Base-by-base conservation (phyloP, 2,888 invertebrate species). In the Pristionchus entomophagus region DNA sequence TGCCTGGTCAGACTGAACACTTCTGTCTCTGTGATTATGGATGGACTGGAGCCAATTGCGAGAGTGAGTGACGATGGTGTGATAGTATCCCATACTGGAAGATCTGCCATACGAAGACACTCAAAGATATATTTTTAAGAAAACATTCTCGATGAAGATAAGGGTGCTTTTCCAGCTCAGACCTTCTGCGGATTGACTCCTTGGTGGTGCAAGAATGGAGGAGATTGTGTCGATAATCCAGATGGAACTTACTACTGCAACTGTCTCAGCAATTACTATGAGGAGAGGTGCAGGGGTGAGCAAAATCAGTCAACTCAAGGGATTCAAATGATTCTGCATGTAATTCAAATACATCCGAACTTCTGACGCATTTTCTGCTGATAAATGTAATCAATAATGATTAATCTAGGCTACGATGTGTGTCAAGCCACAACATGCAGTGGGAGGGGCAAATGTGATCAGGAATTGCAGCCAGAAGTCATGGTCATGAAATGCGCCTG, bases 131-230 rank as follows among this genome's bases (percentile, higher is more conserved):
- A n/a, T n/a, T n/a, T n/a, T n/a, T n/a, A n/a, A n/a, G n/a, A n/a
- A n/a, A n/a, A n/a, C n/a, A n/a, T n/a, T n/a, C n/a, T n/a, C n/a
- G n/a, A 14, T 14, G n/a, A 59, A 62, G 12, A 62, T 0, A 1
- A 10, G 10, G 29, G 4, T 38, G 26, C n/a, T 1, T 19, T n/a
- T 41, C 1, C 45, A 73, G 73, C n/a, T 22, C 73, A 26, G n/a
- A 73, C 73, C 2, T 73, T n/a, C 45, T 73, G 73, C 12, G 65
- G 41, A n/a, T 73, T 56, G 56, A 56, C 56, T 56, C 56, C 73
- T n/a, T 73, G 73, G 73, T 73, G 73, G 73, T 73, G 73, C 19
- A 38, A 73, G 73, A 73, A 73, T 73, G 73, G 73, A 73, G 73
- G 73, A 1, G 41, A 73, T 41, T 73, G 73, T 26, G 41, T 73